Base-by-base conservation (phyloP, 1,140 invertebrate genomes). In the Zaprionus taronus region DNA sequence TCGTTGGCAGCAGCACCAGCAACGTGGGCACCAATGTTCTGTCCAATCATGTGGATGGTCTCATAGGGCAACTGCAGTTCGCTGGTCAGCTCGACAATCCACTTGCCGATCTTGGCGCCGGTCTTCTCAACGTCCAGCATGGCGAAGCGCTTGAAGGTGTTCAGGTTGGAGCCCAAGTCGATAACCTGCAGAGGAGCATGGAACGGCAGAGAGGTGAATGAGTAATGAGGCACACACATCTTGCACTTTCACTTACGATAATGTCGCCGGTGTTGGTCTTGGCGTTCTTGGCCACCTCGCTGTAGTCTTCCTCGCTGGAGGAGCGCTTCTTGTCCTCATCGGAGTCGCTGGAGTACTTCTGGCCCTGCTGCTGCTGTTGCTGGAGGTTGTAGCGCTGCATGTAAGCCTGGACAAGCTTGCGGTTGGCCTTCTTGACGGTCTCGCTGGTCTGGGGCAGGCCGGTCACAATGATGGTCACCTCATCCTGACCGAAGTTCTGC, bases 1-100 rank as follows among this genome's bases (percentile, higher is more conserved):
- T 94, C 95, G 7, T 94, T 95, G 11, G 93, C 94, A 31, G 94
- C 93, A 26, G 93, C 91, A 4, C 94, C 94, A n/a, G 94, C 94
- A 47, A 94, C 94, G 51, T 95, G 94, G 6, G 94, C 93, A 49
- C 73, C 91, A 47, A 80, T 58, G 51, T 75, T 72, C 57, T 91
- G 81, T 22, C 78, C 92, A 11, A 93, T 81, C 76, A 93, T 47
- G 17, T 93, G 92, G 49, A 93, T 85, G 65, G 77, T 92, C 57
- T 92, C 90, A 41, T 87, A 61, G 60, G 90, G 83, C 62, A 91
- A 69, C 24, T 90, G 68, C n/a, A 78, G 62, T 53, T 82, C 60
- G 57, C 85, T 92, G 71, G 80, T 84, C 67, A 92, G 55, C 65
- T 92, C 56, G 0, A 89, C 77, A 5, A 92, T 57, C 64, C 83